Base-by-base conservation (phyloP, 2,888 invertebrate genomes). In the Cotesia congregata region DNA sequence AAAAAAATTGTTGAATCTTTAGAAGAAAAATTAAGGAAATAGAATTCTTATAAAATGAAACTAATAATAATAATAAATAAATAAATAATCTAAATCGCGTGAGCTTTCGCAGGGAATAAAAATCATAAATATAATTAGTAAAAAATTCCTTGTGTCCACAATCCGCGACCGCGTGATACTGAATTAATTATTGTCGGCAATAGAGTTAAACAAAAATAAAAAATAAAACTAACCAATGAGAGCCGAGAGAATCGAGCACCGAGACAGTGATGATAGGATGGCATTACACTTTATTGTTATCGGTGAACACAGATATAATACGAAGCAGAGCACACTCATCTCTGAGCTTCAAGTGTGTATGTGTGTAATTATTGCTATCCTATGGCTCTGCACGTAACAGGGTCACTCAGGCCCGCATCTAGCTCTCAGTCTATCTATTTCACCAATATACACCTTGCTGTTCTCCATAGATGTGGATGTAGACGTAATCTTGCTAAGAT, bases 141-240 rank as follows among this genome's bases (percentile, higher is more conserved):
- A 85, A 50, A 85, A 86, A 86, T 86, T 84, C 86, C 86, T 82
- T 81, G 79, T 82, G 82, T 81, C 84, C 85, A 85, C 74, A 76
- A 82, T 73, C 84, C 86, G 86, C 83, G 83, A 86, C 86, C 82
- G 75, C 79, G 79, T 81, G 80, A 80, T 78, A 79, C 80, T 71
- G 82, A 81, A 84, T 85, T 85, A 86, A 86, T 86, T 86, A 86
- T 79, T 82, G 82, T 82, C 82, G 83, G 82, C 67, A 85, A 50
- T 9, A 50, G 50, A 50, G 50, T 12, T 12, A 12, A 50, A 50
- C 12, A 50, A 50, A 50, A 85, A 85, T 77, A 83, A 80, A 80
- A 79, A 80, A 82, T 80, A 79, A 79, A 77, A 73, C 74, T 76
- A 61, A 72, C 79, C 39, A 40, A 73, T 71, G 70, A 65, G 72